A percentile compares a stretch with the other conserved stretches of the same genome.
These are phyloP conservation scores for Andrena minutula DNA, from an alignment of 2,888 invertebrate genomes.

Conservation along the genomic window DNA sequence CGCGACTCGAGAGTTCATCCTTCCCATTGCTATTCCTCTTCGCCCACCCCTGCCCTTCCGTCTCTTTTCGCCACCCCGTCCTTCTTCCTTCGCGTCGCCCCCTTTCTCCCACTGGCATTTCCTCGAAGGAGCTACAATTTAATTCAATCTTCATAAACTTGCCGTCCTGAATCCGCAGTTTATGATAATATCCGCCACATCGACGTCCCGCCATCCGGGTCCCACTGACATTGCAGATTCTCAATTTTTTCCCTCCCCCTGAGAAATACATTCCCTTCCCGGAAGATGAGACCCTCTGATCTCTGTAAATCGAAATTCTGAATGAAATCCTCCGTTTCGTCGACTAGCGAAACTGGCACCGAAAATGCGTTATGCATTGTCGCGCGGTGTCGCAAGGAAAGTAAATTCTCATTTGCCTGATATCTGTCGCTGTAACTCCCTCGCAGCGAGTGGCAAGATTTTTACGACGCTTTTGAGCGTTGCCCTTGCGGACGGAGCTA, in stretches of 20 bases:
- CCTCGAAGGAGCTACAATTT: conserved; percentile 58
- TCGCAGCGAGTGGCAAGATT: conserved; percentile 1
- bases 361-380: conserved; percentile 13
- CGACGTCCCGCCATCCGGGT: conserved; percentile 28
- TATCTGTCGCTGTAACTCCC: conserved; percentile 20
- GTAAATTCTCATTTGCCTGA: conserved; percentile 26
- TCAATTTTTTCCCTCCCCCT: conserved; percentile 4
- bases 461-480: conserved; percentile 1
- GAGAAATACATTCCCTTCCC: conserved; percentile 7
- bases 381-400: conserved; percentile 9
- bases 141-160: conserved; percentile 75
- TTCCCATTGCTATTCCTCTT: conserved; percentile 9
- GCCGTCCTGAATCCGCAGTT: conserved; percentile 57
- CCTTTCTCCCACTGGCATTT: neutral
- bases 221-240: conserved; percentile 58
- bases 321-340: neutral
- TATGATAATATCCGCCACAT: conserved; percentile 61
- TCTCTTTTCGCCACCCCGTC: neutral
- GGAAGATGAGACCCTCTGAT: neutral
- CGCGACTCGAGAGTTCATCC: neutral
- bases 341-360: neutral
- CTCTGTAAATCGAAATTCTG: neutral
- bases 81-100: neutral
- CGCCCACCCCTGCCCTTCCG: neutral
- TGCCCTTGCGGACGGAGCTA: neutral